Percentiles rank a stretch among this genome's conserved stretches.
phyloP scores from a whole-genome alignment of 2,888 invertebrate genomes.

The Hedychridium roseum region DNA sequence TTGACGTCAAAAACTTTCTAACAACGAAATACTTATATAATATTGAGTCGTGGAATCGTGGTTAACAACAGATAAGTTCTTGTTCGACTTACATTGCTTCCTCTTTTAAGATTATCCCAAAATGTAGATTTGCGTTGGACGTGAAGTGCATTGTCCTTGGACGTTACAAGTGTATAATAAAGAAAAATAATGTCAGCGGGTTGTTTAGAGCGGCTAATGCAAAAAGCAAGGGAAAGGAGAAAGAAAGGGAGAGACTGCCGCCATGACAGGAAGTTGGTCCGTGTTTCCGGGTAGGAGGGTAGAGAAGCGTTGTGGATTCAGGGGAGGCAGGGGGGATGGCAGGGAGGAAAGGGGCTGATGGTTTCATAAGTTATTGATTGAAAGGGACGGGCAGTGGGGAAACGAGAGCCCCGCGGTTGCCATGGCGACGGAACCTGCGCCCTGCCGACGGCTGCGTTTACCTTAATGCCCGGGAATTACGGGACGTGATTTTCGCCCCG shows the following conservation, averaged over 20 bases:
- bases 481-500: slow-evolving; percentile 58
- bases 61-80: too few species aligned
- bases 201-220: slow-evolving; percentile 6
- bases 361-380: slow-evolving; percentile 63
- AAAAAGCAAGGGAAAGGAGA: slow-evolving; percentile 9
- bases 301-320: neutral
- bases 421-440: slow-evolving; percentile 57
- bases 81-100: too few species aligned
- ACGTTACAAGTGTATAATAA: too few species aligned
- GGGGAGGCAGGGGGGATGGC: slow-evolving; percentile 6
- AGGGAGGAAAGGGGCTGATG: slow-evolving; percentile 43
- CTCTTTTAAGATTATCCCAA: too few species aligned
- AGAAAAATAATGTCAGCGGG: too few species aligned
- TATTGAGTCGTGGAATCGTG: too few species aligned
- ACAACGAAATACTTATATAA: too few species aligned
- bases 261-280: slow-evolving; percentile 36
- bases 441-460: slow-evolving; percentile 56
- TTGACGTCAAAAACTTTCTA: too few species aligned
- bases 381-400: slow-evolving; percentile 42
- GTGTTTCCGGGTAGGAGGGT: slow-evolving; percentile 29
- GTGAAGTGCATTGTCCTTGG: too few species aligned
- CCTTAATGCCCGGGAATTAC: slow-evolving; percentile 63
- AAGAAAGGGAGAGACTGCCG: slow-evolving; percentile 13
- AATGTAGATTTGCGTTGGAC: too few species aligned
- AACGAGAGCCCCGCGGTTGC: slow-evolving; percentile 36